These are phyloP conservation scores for Lithophane leautieri DNA, from an alignment of 2,888 invertebrate genomes.

Conservation along the genomic window DNA sequence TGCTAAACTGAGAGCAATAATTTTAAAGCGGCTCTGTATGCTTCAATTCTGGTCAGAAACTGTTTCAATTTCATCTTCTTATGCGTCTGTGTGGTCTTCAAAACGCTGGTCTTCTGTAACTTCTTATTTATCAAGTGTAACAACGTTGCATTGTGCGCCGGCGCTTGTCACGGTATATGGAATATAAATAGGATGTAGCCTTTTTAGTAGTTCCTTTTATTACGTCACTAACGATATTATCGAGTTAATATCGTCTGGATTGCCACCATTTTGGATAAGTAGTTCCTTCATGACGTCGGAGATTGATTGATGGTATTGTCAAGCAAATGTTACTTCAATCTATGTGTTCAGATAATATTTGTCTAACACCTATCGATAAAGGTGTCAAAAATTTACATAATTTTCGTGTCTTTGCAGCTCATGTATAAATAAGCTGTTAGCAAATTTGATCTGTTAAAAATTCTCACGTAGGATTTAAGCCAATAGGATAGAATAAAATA, in stretches of 20 bases:
- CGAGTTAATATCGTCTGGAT: not conserved
- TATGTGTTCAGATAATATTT: constrained; percentile 49
- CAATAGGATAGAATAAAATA: constrained; percentile 25
- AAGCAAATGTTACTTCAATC: constrained; percentile 26
- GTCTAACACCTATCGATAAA: constrained; percentile 49
- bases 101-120: constrained; percentile 30
- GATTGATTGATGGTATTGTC: constrained; percentile 29
- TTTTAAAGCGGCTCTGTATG: not conserved
- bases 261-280: constrained; percentile 17
- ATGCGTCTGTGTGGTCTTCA: too few relatives aligned
- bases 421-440: constrained; percentile 24
- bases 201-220: constrained; percentile 60
- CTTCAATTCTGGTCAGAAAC: not conserved
- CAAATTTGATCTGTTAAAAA: constrained; percentile 38
- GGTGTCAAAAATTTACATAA: constrained; percentile 42
- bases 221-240: constrained; percentile 41
- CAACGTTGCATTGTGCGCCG: constrained; percentile 42
- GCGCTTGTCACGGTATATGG: constrained; percentile 54
- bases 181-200: constrained; percentile 64
- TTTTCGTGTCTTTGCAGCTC: constrained; percentile 5
- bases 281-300: constrained; percentile 15
- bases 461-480: constrained; percentile 17
- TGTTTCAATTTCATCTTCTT: not conserved
- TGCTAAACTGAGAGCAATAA: not conserved
- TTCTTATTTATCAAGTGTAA: constrained; percentile 3